Evolutionary conservation across 2,113 vertebrate genomes (phyloP), one percentile per base, ranked within the genome.

Genomic region (Dermatemys mawii): DNA sequence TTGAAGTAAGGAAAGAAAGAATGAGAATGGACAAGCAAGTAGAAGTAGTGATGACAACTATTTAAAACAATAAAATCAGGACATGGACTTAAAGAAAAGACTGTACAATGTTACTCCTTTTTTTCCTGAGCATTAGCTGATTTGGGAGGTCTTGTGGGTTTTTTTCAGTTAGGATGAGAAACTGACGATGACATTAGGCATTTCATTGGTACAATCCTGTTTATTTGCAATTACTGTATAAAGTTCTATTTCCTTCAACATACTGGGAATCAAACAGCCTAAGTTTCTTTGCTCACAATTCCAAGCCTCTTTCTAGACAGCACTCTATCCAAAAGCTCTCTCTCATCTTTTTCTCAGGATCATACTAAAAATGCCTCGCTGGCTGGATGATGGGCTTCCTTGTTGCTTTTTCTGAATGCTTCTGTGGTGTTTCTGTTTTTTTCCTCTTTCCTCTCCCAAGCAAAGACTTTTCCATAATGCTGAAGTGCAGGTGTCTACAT

Each of bases 41-140:
- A 60, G 22, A 26, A 57, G 13, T 44, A 60, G 3, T 63, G 22
- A 2, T 38, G 11, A 4, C 16, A 90, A 90, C 9, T 55, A n/a
- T 75, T 91, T 70, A 48, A 85, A 86, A 38, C 29, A 60, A 41
- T 57, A 79, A 38, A 21, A 35, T 73, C 17, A 80, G 2, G 11
- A 51, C 88, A 83, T 3, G 29, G 4, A 35, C 5, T 49, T 50
- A 17, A 87, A 78, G 44, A 67, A 78, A 86, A 57, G 1, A 1
- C 3, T 53, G 1, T 57, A 27, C 1, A 88, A 6, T 24, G 10
- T 9, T 79, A 11, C 2, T 6, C 6, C 38, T 83, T 49, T 17
- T 17, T 86, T 3, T 1, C 0, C 0, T 26, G 51, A 60, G 22
- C 8, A 91, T 1, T 26, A 88, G 11, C 1, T 22, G 49, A 49